Percentiles rank a stretch among this genome's conserved stretches.
These are phyloP conservation scores for Drosophila lacicola DNA, from an alignment of 2,888 invertebrate genomes.

Conservation along the genomic window DNA sequence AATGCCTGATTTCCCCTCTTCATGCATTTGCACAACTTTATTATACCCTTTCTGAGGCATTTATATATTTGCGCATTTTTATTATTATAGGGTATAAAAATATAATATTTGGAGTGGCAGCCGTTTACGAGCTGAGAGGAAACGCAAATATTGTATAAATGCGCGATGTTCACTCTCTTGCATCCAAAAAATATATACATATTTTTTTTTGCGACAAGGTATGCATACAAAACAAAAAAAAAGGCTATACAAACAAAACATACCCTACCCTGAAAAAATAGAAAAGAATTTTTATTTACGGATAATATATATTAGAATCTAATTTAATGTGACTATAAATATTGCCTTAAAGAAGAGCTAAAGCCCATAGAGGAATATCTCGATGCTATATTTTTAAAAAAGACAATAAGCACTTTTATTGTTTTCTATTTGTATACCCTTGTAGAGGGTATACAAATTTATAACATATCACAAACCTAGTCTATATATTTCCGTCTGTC, in stretches of 20 bases:
- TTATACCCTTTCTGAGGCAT: slow-evolving; percentile 1
- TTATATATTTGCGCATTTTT: slow-evolving; percentile 14
- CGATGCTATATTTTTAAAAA: no score
- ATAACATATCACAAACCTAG: no score
- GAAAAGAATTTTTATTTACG: no score
- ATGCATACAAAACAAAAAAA: slow-evolving; percentile 7
- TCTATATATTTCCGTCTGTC: no score
- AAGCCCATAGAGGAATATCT: no score
- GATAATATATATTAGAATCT: no score
- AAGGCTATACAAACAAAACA: neutral
- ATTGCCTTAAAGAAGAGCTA: neutral
- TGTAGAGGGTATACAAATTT: no score
- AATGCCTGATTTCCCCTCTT: neutral
- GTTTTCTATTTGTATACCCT: no score
- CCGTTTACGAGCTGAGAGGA: slow-evolving; percentile 41
- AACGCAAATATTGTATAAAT: slow-evolving; percentile 44
- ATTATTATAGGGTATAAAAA: slow-evolving; percentile 24
- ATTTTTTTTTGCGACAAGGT: slow-evolving; percentile 5
- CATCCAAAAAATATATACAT: slow-evolving; percentile 27
- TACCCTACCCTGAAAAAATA: neutral
- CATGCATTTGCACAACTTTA: slow-evolving; percentile 4
- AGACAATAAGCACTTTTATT: no score
- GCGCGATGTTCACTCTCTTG: slow-evolving; percentile 48
- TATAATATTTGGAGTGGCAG: slow-evolving; percentile 34
- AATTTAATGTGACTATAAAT: no score